Conservation (phyloP, 2,797 vertebrate species). For the Hylomyscus alleni region DNA sequence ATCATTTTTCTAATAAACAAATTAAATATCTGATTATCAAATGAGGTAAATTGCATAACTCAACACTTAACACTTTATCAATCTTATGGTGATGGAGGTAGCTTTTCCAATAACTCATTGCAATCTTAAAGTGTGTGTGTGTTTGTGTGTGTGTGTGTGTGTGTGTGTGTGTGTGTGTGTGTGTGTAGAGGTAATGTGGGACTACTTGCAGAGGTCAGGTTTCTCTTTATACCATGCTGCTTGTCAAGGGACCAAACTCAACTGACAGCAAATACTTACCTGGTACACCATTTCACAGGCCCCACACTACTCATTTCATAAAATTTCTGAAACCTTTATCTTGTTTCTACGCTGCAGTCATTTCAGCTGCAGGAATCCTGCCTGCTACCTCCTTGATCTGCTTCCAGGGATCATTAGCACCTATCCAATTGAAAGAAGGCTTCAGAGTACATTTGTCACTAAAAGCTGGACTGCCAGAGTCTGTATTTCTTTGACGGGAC, state of each 20-base stretch:
- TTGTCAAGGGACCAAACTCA: background rate
- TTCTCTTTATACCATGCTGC: background rate
- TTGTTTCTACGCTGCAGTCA: conserved; percentile 6
- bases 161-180: background rate
- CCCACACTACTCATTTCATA: background rate
- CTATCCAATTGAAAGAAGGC: background rate
- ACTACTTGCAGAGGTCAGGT: background rate
- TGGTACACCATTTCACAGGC: background rate
- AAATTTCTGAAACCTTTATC: background rate
- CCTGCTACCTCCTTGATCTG: conserved; percentile 40
- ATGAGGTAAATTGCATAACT: background rate
- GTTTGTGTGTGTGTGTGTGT: background rate
- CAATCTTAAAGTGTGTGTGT: background rate
- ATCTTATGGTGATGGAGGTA: background rate
- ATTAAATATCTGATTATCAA: background rate
- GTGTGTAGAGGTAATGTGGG: background rate
- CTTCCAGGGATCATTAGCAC: conserved; percentile 35
- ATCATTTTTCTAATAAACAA: background rate
- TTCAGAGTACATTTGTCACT: conserved; percentile 26
- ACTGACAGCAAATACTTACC: background rate
- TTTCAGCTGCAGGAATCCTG: background rate
- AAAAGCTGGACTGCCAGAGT: background rate
- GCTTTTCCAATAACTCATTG: background rate
- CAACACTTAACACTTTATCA: background rate
- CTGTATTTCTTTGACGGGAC: background rate